phyloP scores from a whole-genome alignment of 1,140 invertebrate species.

The Eumaeus atala region DNA sequence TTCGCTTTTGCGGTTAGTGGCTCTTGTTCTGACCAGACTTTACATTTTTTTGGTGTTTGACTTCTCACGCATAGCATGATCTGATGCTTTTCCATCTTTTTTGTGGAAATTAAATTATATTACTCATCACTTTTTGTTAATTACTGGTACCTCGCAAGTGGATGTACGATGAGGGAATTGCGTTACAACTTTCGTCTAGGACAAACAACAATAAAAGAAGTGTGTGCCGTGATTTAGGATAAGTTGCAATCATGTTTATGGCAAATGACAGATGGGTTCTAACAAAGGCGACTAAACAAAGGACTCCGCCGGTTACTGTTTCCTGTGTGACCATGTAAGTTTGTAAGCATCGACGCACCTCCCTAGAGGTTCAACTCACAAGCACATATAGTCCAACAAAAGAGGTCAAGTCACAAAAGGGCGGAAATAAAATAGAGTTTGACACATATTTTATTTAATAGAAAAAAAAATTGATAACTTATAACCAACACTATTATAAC shows the following conservation, averaged over 20 bases:
- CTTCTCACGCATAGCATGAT: constrained; percentile 26
- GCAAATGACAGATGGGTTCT: too few species aligned
- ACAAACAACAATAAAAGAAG: constrained; percentile 14
- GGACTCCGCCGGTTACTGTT: too few species aligned
- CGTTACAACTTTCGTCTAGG: constrained; percentile 14
- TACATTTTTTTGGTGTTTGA: constrained; percentile 26
- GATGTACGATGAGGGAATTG: constrained; percentile 15
- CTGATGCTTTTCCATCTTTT: constrained; percentile 29
- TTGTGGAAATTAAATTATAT: constrained; percentile 23
- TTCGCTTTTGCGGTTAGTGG: constrained; percentile 28
- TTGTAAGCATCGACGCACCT: too few species aligned
- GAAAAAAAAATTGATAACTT: too few species aligned
- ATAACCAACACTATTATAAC: too few species aligned
- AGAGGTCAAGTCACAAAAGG: too few species aligned
- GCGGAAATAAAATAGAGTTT: too few species aligned
- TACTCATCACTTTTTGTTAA: constrained; percentile 10
- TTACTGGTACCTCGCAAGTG: constrained; percentile 13
- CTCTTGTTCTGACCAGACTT: constrained; percentile 23
- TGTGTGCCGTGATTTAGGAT: constrained; percentile 13
- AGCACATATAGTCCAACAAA: too few species aligned
- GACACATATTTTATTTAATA: too few species aligned
- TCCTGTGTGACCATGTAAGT: too few species aligned
- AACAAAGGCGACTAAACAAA: too few species aligned
- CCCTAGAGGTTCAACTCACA: too few species aligned
- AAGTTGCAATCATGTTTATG: constrained; percentile 14